Evolutionary conservation across 2,888 invertebrate species (phyloP), one percentile per base, ranked within the genome.

Genomic region (Notodonta ziczac): DNA sequence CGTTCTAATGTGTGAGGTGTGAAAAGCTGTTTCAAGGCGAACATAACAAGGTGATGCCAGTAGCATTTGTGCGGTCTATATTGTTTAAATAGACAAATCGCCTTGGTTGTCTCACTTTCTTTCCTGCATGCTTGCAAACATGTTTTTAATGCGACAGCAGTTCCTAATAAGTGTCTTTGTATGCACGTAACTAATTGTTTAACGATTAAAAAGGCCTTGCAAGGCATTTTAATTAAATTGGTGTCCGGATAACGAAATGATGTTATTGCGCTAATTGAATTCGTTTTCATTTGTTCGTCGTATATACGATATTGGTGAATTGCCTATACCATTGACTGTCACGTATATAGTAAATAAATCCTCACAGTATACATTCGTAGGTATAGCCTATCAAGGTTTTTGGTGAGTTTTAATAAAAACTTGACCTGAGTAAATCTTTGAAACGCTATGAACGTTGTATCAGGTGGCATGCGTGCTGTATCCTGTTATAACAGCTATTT

Each of bases 201-300:
- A 10, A 40, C 40, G 71, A 70, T 68, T 65, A 63, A 39, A 59
- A 61, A 69, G 72, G 74, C 73, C 73, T 76, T 82, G 74, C 69
- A 59, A 60, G 65, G 66, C 63, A 66, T 40, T 70, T 0, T 70
- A 62, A 69, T 69, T 72, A 69, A 65, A 70, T 66, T 72, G 67
- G 74, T 73, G 67, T 58, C 56, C 51, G 59, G 54, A 56, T 72
- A 67, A 71, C 63, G 66, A 67, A 67, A 75, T 74, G 72, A 72
- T 77, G 73, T 73, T 73, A 82, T 84, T 84, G 76, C 78, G 77
- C 74, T 78, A 76, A 81, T 82, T 83, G 78, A 77, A 72, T 72
- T 73, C 65, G 68, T 62, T 79, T 77, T 59, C 58, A 65, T 78
- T 70, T 56, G 66, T 58, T 65, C 69, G 70, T 73, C 62, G 46